Evolutionary conservation across 2,797 vertebrate genomes (phyloP).

Genomic region (Pristis pectinata): DNA sequence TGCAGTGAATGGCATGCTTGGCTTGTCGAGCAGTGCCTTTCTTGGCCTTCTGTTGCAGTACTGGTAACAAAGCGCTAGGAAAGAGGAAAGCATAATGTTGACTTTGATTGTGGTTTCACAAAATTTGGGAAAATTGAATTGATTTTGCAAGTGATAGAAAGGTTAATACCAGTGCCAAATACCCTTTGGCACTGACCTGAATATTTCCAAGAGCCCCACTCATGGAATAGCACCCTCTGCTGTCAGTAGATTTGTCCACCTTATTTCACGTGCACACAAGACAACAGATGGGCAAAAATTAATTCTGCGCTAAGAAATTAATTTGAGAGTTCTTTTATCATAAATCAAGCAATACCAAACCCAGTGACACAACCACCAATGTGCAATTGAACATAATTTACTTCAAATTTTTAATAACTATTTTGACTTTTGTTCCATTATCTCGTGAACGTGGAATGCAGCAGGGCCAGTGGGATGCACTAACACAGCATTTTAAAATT

Average conservation of each 20-base stretch:
- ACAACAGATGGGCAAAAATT: background rate
- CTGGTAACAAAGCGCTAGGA: slow-evolving; percentile 81
- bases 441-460: background rate
- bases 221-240: slow-evolving; percentile 35
- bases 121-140: slow-evolving; percentile 43
- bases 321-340: background rate
- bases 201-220: background rate
- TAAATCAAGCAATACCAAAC: background rate
- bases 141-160: slow-evolving; percentile 16
- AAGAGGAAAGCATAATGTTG: slow-evolving; percentile 35
- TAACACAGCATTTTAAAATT: background rate
- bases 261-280: background rate
- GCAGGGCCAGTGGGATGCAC: background rate
- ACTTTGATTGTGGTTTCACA: background rate
- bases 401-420: background rate
- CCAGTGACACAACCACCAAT: background rate
- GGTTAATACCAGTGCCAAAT: slow-evolving; percentile 6
- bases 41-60: slow-evolving; percentile 94
- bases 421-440: background rate
- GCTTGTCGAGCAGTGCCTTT: slow-evolving; percentile 90
- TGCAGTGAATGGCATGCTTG: slow-evolving; percentile 96
- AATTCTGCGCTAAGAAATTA: background rate
- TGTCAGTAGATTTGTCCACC: background rate
- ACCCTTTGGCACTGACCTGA: background rate
- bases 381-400: background rate